A percentile compares a stretch with the other conserved stretches of the same genome.
These are phyloP conservation scores for Nemotelus nigrinus DNA, from an alignment of 2,888 invertebrate genomes.

Conservation along the genomic window DNA sequence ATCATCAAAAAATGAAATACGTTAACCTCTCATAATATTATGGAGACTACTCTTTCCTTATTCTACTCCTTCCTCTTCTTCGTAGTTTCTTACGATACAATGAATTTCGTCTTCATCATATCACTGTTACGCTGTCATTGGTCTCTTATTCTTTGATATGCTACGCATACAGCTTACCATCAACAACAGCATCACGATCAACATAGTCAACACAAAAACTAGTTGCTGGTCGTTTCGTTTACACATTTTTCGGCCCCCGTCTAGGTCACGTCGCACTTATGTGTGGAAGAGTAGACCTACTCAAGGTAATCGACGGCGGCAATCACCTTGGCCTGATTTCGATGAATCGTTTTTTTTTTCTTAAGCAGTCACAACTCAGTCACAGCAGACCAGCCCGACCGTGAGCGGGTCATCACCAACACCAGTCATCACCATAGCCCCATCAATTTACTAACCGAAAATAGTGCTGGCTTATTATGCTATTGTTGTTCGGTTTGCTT, in stretches of 20 bases:
- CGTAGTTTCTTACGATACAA: too few species aligned
- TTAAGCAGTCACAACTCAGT: not conserved
- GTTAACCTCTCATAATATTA: too few species aligned
- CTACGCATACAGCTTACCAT: not conserved
- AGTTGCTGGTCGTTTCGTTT: too few species aligned
- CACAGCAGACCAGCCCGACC: not conserved
- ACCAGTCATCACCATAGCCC: not conserved
- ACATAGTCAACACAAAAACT: too few species aligned
- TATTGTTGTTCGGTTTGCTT: not conserved
- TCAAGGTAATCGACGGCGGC: conserved; percentile 26
- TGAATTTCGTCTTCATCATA: too few species aligned
- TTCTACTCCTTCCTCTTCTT: too few species aligned
- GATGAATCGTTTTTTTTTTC: conserved; percentile 29
- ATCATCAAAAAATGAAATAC: too few species aligned
- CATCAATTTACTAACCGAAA: conserved; percentile 13
- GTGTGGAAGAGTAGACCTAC: conserved; percentile 3
- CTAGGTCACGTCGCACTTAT: conserved; percentile 30
- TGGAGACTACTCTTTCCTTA: too few species aligned
- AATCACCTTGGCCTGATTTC: conserved; percentile 42
- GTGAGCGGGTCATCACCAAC: too few species aligned
- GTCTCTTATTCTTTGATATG: too few species aligned
- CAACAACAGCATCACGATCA: too few species aligned
- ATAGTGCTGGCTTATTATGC: not conserved
- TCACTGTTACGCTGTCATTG: too few species aligned
- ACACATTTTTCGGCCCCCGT: conserved; percentile 2